Conservation (phyloP, 92 coral and sea anemone species). For the Anthopleura xanthogrammica region DNA sequence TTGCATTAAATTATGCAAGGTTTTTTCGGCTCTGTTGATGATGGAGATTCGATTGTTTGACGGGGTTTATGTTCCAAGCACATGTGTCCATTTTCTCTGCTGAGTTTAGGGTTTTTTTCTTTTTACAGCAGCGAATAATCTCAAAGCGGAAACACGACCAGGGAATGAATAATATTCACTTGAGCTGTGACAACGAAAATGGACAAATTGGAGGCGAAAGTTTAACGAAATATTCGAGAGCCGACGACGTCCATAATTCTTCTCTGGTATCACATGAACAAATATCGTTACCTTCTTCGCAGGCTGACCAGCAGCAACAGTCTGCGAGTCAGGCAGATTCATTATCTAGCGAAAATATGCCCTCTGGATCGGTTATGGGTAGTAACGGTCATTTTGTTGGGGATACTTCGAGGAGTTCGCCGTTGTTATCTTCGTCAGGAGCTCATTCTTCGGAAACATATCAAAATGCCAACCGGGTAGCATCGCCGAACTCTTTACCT, state of each 20-base stretch:
- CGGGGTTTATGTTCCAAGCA: constrained; percentile 38
- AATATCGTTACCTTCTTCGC: constrained; percentile 22
- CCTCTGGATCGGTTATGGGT: constrained; percentile 12
- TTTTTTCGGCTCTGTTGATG: constrained; percentile 25
- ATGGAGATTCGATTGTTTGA: constrained; percentile 53
- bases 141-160: constrained; percentile 82
- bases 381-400: constrained; percentile 46
- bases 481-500: constrained; percentile 43
- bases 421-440: constrained; percentile 35
- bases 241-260: constrained; percentile 28
- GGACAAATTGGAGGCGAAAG: constrained; percentile 46
- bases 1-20: constrained; percentile 42
- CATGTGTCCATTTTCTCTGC: constrained; percentile 49
- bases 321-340: constrained; percentile 23
- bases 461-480: constrained; percentile 24
- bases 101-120: constrained; percentile 63
- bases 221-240: constrained; percentile 42
- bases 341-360: constrained; percentile 11
- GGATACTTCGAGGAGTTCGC: constrained; percentile 36
- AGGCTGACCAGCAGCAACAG: constrained; percentile 24
- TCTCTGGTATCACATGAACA: constrained; percentile 39
- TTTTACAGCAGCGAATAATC: constrained; percentile 82
- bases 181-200: constrained; percentile 50
- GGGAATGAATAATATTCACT: constrained; percentile 66
- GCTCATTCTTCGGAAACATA: constrained; percentile 28